Base-by-base conservation (phyloP, 1,140 invertebrate genomes). In the Caenorhabditis latens region DNA sequence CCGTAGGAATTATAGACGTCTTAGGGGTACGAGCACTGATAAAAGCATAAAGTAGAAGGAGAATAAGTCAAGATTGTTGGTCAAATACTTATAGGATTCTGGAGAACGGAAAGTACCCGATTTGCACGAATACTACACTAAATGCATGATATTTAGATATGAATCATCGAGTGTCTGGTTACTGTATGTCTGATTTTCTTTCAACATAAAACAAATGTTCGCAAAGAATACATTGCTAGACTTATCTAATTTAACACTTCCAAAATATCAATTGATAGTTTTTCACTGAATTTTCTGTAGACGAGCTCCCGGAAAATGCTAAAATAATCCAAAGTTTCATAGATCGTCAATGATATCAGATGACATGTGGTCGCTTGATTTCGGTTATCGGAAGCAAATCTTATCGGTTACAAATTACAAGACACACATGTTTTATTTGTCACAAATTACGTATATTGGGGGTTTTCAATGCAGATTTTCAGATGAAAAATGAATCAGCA, bases 11-110 rank as follows among this genome's bases (percentile, higher is more conserved):
- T 79, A 79, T 50, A 50, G 71, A 79, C 71, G 43, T 79, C 43
- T 79, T 50, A 53, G 43, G 65, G 43, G 65, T 50, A 79, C 71
- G 46, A 24, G 21, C 61, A 79, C 71, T 79, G 71, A 79, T 79
- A 79, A 24, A 13, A 79, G 24, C 71, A 79, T 8, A 79, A 79
- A 50, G 46, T 79, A 71, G 42, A 71, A 65, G 24, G 63, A 61
- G 63, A 67, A 19, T 40, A 14, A 42, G 8, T 14, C 21, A 40
- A 32, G 63, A 67, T 67, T 67, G 16, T 67, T 67, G 24, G 67
- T 71, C 42, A 71, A 65, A 40, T 11, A 65, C 11, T 32, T 21
- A 65, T 6, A 65, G 24, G 16, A 11, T 40, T 8, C 3, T 6
- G 16, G 24, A 61, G 57, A 61, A 61, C 19, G 19, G 13, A 40